Conservation (phyloP, 2,113 vertebrate genomes). For the Heterochromis multidens region DNA sequence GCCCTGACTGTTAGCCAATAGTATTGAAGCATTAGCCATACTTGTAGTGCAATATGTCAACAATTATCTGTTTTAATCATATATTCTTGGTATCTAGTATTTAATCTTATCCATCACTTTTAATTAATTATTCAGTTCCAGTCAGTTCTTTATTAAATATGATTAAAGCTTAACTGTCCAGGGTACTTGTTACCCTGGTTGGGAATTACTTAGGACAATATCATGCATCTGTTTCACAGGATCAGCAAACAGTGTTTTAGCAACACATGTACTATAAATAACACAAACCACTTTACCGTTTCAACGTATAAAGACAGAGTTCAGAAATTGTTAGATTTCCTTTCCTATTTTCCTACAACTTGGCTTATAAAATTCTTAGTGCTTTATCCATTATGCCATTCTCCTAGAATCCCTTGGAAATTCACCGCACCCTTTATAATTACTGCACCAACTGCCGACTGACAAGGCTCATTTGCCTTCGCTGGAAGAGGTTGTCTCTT, state of each 20-base stretch:
- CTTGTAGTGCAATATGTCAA: neutral
- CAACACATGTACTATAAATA: neutral
- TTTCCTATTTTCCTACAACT: slow-evolving; percentile 26
- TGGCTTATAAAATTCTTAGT: slow-evolving; percentile 74
- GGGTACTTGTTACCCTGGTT: neutral
- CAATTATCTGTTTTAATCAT: neutral
- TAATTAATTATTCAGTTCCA: neutral
- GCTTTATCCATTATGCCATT: slow-evolving; percentile 64
- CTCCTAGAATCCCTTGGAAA: slow-evolving; percentile 68
- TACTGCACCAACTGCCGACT: slow-evolving; percentile 75
- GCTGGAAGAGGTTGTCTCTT: slow-evolving; percentile 62
- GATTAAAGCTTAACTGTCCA: accelerated
- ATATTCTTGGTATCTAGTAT: neutral
- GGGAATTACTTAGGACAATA: neutral
- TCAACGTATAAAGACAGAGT: neutral
- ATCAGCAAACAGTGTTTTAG: neutral
- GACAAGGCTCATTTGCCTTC: slow-evolving; percentile 72
- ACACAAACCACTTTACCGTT: neutral
- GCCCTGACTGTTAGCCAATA: neutral
- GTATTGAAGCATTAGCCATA: too few species aligned
- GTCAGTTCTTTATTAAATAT: neutral
- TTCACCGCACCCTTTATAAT: slow-evolving; percentile 70
- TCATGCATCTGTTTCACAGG: neutral
- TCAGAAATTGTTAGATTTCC: neutral
- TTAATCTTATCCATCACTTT: neutral